phyloP scores from a whole-genome alignment of 2,113 vertebrate species.

The Phalacrocorax carbo region DNA sequence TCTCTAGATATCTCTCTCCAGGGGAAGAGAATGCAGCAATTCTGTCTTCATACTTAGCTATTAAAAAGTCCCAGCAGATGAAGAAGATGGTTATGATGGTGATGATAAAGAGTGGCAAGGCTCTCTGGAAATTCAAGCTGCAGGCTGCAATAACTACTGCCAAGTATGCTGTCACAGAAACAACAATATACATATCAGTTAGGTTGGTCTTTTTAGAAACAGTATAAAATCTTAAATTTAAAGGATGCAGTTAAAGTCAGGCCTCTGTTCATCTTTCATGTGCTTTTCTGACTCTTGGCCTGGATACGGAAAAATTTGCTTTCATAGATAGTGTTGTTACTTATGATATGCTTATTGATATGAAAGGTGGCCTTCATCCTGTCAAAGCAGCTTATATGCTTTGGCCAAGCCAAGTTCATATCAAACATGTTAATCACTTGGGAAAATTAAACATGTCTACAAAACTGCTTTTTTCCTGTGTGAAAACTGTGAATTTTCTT shows the following conservation, averaged over 20 bases:
- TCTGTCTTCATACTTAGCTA: constrained; percentile 74
- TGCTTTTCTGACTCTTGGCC: not conserved
- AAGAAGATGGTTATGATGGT: constrained; percentile 77
- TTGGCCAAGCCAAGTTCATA: not conserved
- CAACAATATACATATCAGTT: not conserved
- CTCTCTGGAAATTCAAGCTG: constrained; percentile 80
- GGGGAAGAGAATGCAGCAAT: constrained; percentile 65
- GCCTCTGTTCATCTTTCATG: not conserved
- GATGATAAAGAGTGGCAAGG: constrained; percentile 79
- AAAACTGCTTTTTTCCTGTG: not conserved
- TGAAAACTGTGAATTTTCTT: not conserved
- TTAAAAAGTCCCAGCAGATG: constrained; percentile 81
- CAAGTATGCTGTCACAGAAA: constrained; percentile 76
- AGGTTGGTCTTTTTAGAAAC: not conserved
- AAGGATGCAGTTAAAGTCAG: not conserved
- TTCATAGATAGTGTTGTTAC: not conserved
- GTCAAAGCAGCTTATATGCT: not conserved
- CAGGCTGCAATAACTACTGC: constrained; percentile 79
- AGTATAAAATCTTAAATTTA: not conserved
- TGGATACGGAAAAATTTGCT: not conserved
- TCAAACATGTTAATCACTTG: not conserved
- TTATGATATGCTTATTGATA: not conserved
- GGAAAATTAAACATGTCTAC: not conserved
- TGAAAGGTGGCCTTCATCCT: not conserved
- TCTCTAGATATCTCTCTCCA: constrained; percentile 48